Conservation (phyloP, 92 coral and sea anemone genomes). For the Metridium senile region DNA sequence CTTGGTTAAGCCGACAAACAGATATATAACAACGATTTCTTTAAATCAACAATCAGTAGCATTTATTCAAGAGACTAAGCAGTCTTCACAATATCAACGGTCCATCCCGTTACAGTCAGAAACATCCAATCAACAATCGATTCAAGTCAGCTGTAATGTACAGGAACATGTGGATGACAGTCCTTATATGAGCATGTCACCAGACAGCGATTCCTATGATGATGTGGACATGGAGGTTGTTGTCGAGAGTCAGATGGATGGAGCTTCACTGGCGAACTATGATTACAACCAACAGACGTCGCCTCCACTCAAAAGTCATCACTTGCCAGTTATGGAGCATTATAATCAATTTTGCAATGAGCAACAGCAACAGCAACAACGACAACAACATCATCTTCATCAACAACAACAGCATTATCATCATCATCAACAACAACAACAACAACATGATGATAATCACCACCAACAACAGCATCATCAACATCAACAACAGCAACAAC, state of each 20-base stretch:
- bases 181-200: no score
- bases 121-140: background rate
- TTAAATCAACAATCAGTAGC: background rate
- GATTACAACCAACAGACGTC: background rate
- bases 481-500: no score
- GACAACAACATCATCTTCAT: background rate
- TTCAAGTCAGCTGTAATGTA: background rate
- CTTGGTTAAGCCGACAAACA: background rate
- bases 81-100: background rate
- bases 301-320: background rate
- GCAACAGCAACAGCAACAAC: background rate
- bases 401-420: background rate
- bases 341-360: background rate
- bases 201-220: no score
- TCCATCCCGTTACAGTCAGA: background rate
- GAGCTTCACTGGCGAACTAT: background rate
- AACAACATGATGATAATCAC: background rate
- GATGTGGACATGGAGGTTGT: background rate
- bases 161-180: no score
- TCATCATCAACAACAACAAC: background rate
- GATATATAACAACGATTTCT: no score
- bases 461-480: background rate
- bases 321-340: background rate
- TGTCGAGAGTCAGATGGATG: background rate
- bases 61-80: background rate